Conservation (phyloP, 1,140 invertebrate species). For the Drosophila rufa region DNA sequence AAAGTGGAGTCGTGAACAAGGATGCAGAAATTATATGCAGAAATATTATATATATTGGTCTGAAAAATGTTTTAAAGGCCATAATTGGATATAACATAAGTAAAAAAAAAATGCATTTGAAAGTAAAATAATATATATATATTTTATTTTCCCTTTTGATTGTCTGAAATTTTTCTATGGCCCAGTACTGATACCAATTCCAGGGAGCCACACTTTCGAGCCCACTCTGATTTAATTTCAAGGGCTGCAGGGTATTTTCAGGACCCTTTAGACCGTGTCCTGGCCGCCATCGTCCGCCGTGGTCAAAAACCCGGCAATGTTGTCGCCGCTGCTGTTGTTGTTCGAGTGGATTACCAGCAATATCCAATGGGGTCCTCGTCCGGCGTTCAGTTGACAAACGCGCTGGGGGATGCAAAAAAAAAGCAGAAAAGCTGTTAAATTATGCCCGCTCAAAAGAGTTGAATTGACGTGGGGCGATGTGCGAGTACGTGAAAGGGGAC, state of each 20-base stretch:
- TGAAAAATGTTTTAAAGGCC: background rate
- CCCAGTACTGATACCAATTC: background rate
- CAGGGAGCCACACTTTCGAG: conserved; percentile 1
- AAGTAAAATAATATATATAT: too few species aligned
- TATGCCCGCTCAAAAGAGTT: conserved; percentile 76
- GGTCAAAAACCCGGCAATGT: conserved; percentile 41
- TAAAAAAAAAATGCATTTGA: too few species aligned
- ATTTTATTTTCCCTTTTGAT: too few species aligned
- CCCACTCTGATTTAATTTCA: conserved; percentile 19
- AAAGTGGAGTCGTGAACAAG: too few species aligned
- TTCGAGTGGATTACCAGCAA: conserved; percentile 75
- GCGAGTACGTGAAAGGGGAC: background rate
- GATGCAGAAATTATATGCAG: background rate
- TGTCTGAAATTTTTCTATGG: too few species aligned
- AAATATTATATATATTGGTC: background rate
- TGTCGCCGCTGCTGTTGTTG: conserved; percentile 53
- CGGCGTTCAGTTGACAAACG: conserved; percentile 58
- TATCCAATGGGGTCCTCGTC: conserved; percentile 56
- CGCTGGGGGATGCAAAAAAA: conserved; percentile 26
- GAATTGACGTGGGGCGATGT: conserved; percentile 54
- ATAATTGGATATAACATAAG: too few species aligned
- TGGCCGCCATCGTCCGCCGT: conserved; percentile 30
- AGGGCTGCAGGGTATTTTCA: conserved; percentile 44
- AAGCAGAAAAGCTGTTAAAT: conserved; percentile 67
- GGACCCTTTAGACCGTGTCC: conserved; percentile 26